phyloP scores from a whole-genome alignment of 2,797 vertebrate genomes.

The Alcedo atthis region DNA sequence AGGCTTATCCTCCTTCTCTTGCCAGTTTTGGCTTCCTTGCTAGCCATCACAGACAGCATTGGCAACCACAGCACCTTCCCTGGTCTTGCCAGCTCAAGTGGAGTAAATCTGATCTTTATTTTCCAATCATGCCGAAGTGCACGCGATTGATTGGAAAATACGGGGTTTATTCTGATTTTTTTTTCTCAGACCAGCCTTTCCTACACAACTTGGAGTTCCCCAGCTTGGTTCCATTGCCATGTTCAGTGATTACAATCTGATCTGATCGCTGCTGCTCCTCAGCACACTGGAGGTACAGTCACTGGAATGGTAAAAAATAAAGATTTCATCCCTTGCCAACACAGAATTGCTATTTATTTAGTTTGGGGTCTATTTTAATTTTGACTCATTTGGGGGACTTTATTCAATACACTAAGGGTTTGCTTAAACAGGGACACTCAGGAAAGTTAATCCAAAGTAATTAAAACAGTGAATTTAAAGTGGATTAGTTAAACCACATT shows the following conservation, averaged over 20 bases:
- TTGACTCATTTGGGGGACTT: conserved; percentile 70
- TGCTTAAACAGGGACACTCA: conserved; percentile 68
- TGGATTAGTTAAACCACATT: conserved; percentile 73
- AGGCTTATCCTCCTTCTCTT: conserved; percentile 30
- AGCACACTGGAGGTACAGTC: background rate
- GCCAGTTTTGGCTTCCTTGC: conserved; percentile 31
- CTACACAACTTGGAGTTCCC: conserved; percentile 38
- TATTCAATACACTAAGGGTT: conserved; percentile 52
- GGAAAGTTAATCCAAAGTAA: conserved; percentile 72
- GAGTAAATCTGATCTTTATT: conserved; percentile 68
- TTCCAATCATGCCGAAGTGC: conserved; percentile 51
- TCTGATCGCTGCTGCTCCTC: conserved; percentile 48
- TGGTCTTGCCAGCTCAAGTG: conserved; percentile 28
- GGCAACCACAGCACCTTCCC: conserved; percentile 22
- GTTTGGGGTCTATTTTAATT: conserved; percentile 52
- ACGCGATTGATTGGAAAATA: conserved; percentile 58
- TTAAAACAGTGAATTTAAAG: conserved; percentile 73
- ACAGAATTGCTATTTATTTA: conserved; percentile 55
- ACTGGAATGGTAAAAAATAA: conserved; percentile 34
- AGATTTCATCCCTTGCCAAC: conserved; percentile 38
- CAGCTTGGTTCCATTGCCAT: conserved; percentile 45
- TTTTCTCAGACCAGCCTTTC: conserved; percentile 46
- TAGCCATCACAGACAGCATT: conserved; percentile 49
- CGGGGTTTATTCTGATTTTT: conserved; percentile 25
- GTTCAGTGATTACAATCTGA: conserved; percentile 38